phyloP scores from a whole-genome alignment of 2,113 vertebrate genomes.

The Saimiri boliviensis region DNA sequence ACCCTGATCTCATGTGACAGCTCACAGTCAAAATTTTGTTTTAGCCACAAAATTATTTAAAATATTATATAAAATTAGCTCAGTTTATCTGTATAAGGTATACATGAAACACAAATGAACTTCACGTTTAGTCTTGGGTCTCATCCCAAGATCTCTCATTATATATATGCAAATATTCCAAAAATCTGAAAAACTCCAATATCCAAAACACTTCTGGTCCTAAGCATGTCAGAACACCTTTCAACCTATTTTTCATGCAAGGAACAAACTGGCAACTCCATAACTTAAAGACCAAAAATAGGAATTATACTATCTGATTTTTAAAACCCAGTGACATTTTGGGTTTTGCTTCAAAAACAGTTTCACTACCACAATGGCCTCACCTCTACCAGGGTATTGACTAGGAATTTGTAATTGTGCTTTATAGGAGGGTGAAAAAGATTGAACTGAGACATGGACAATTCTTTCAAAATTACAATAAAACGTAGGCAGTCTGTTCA shows the following conservation, averaged over 20 bases:
- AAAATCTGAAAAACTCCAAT: neutral
- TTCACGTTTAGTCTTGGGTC: neutral
- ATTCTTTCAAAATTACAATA: neutral
- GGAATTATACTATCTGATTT: neutral
- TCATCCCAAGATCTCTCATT: neutral
- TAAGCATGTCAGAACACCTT: neutral
- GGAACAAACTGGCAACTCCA: neutral
- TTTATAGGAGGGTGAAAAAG: neutral
- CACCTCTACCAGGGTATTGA: neutral
- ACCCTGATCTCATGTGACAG: neutral
- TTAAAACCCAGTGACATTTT: neutral
- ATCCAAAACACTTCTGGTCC: neutral
- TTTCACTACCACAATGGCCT: neutral
- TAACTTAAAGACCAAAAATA: slow-evolving; percentile 28
- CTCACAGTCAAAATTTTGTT: neutral
- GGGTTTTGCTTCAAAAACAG: neutral
- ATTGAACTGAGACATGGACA: neutral
- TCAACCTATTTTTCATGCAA: neutral
- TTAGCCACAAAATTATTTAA: neutral
- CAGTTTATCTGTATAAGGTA: neutral
- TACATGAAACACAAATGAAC: neutral
- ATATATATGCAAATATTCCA: neutral
- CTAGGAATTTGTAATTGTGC: neutral
- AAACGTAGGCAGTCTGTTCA: neutral
- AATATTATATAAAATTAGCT: neutral